Evolutionary conservation across 2,797 vertebrate genomes (phyloP).

Genomic region (Aythya fuligula): DNA sequence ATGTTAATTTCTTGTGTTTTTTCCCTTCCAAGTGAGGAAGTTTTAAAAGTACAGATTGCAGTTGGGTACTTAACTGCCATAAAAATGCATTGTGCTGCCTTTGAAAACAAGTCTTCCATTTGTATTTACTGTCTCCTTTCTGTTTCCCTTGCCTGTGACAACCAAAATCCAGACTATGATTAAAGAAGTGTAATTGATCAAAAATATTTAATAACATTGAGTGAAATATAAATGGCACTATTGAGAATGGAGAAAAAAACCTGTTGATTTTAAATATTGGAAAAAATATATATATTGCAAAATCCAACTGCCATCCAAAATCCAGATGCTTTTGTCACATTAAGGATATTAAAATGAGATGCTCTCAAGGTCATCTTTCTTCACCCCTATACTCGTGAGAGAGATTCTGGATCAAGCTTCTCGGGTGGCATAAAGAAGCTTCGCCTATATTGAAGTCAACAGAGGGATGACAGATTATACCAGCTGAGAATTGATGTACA

Average conservation of each 20-base stretch:
- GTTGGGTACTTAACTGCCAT: neutral
- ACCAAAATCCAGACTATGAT: neutral
- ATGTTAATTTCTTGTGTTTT: slow-evolving; percentile 4
- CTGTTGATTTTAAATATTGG: neutral
- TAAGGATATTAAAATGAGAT: neutral
- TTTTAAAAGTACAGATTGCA: neutral
- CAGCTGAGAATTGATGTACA: slow-evolving; percentile 3
- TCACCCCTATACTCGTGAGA: neutral
- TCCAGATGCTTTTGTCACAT: neutral
- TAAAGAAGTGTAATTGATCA: neutral
- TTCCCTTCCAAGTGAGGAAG: neutral
- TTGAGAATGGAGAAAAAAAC: neutral
- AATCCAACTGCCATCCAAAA: neutral
- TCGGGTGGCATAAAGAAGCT: neutral
- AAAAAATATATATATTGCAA: neutral
- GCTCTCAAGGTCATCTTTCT: neutral
- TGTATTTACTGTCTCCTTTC: neutral
- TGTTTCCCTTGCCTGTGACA: neutral
- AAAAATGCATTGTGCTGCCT: neutral
- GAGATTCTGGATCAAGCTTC: neutral
- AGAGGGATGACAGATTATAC: neutral
- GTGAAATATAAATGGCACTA: neutral
- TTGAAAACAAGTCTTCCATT: neutral
- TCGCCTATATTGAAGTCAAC: neutral
- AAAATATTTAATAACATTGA: neutral